phyloP scores from a whole-genome alignment of 2,113 vertebrate species.

The Pomatostomus ruficeps region DNA sequence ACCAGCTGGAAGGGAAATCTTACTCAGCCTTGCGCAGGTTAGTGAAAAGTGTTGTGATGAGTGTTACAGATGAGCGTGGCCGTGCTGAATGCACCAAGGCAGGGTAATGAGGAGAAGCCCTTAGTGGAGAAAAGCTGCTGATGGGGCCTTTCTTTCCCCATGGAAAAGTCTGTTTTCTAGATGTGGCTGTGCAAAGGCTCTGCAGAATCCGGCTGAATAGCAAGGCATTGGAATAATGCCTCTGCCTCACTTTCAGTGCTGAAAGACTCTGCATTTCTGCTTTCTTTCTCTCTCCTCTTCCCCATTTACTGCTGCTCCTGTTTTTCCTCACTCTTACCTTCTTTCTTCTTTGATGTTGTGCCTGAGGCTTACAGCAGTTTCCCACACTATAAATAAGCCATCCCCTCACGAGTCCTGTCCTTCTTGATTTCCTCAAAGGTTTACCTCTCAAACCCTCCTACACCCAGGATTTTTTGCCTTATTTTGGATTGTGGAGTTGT shows the following conservation, averaged over 20 bases:
- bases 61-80: background rate
- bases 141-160: background rate
- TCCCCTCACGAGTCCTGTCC: background rate
- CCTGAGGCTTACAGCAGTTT: conserved; percentile 32
- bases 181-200: background rate
- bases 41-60: conserved; percentile 33
- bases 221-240: background rate
- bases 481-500: background rate
- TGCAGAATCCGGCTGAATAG: conserved; percentile 29
- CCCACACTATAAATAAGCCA: conserved; percentile 28
- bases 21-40: background rate
- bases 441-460: background rate
- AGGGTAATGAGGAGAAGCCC: conserved; percentile 19
- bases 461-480: background rate
- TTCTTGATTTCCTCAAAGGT: background rate
- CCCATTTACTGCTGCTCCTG: conserved; percentile 42
- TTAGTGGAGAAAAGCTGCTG: background rate
- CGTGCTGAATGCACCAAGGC: background rate
- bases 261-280: conserved; percentile 6
- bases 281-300: conserved; percentile 14
- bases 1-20: background rate
- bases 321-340: conserved; percentile 24
- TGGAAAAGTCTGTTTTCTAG: background rate
- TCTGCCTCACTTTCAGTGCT: background rate
- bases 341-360: conserved; percentile 45